Evolutionary conservation across 2,113 vertebrate species (phyloP).

Genomic region (Gallinago paraguaiae): DNA sequence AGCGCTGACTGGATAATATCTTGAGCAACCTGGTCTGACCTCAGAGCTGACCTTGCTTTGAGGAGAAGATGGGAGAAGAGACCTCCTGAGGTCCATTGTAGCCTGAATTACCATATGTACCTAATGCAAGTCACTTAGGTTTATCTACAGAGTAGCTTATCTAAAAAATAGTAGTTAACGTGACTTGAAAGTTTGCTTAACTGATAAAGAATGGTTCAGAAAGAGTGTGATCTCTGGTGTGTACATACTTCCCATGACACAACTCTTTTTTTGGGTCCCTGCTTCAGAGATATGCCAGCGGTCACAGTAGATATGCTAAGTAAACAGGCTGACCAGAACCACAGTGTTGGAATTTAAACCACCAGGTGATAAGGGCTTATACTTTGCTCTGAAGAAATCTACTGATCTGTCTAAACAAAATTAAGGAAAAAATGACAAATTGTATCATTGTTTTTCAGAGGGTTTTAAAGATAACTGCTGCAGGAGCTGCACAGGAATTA

Average conservation of each 20-base stretch:
- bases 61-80: not conserved
- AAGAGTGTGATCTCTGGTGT: not conserved
- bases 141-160: not conserved
- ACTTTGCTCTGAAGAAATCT: not conserved
- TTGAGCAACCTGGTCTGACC: not conserved
- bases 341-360: not conserved
- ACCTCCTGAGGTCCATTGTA: not conserved
- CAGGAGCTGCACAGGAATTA: not conserved
- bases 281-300: not conserved
- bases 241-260: not conserved
- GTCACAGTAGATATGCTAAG: not conserved
- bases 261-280: not conserved
- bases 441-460: not conserved
- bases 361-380: not conserved
- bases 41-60: not conserved
- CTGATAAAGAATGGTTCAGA: not conserved
- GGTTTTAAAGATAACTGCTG: not conserved
- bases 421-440: not conserved
- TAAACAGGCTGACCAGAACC: conserved; percentile 6
- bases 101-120: not conserved
- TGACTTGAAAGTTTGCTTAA: not conserved
- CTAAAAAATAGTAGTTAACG: not conserved
- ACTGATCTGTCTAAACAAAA: not conserved
- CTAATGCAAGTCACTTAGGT: not conserved
- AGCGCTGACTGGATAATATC: not conserved